phyloP scores from a whole-genome alignment of 2,113 vertebrate species.

The Pitta sordida region DNA sequence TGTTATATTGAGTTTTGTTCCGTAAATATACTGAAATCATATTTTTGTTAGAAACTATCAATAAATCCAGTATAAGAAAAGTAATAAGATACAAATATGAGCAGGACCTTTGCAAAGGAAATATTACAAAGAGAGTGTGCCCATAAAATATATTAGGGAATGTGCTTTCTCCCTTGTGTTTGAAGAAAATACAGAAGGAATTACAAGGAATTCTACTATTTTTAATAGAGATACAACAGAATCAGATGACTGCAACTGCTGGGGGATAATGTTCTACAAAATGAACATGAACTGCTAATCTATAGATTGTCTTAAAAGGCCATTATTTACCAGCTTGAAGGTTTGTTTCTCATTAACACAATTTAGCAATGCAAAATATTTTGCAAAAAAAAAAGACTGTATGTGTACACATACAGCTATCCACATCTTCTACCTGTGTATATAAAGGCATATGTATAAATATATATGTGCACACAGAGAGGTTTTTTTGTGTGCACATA shows the following conservation, averaged over 20 bases:
- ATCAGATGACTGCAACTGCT: conserved; percentile 20
- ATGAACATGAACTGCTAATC: background rate
- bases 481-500: background rate
- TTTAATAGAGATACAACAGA: conserved; percentile 58
- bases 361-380: background rate
- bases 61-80: conserved; percentile 95
- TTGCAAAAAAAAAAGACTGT: background rate
- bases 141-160: conserved; percentile 75
- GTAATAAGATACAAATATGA: conserved; percentile 91
- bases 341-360: background rate
- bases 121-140: conserved; percentile 73
- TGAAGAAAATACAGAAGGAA: conserved; percentile 64
- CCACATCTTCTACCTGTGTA: accelerated
- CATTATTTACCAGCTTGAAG: background rate
- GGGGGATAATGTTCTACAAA: background rate
- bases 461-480: background rate
- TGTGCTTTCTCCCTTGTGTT: conserved; percentile 58
- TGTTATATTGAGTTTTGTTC: conserved; percentile 93
- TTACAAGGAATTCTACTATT: conserved; percentile 46
- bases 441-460: background rate
- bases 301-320: background rate
- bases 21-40: conserved; percentile 95
- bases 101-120: conserved; percentile 84
- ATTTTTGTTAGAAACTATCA: conserved; percentile 99
- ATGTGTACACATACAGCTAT: background rate